These are phyloP conservation scores for Drosophila nr. perissopoda DNA, from an alignment of 2,888 invertebrate species.

Conservation along the genomic window DNA sequence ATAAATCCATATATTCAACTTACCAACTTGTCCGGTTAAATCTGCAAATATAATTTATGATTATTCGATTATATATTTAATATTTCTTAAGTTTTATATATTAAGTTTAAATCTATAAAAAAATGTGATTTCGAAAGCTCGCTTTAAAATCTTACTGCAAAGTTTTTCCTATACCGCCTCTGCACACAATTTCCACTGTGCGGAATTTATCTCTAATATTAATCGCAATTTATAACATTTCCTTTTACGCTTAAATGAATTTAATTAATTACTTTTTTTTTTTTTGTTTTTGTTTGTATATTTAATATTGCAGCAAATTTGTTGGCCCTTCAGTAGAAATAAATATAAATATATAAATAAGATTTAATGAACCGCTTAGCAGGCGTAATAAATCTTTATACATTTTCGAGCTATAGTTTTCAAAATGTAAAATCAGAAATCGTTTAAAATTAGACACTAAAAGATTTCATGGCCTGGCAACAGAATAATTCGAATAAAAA, in stretches of 20 bases:
- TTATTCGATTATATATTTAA: slow-evolving; percentile 4
- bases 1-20: slow-evolving; percentile 10
- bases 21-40: slow-evolving; percentile 47
- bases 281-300: background rate
- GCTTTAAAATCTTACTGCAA: background rate
- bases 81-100: background rate
- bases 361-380: slow-evolving; percentile 16
- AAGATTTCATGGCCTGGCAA: slow-evolving; percentile 1
- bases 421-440: background rate
- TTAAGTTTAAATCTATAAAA: too few relatives aligned
- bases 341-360: slow-evolving; percentile 3
- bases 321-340: slow-evolving; percentile 25
- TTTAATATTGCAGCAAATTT: slow-evolving; percentile 52
- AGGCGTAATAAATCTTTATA: slow-evolving; percentile 19
- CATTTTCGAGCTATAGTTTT: slow-evolving; percentile 1
- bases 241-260: background rate
- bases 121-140: background rate
- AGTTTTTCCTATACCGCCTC: background rate
- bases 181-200: background rate
- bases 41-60: slow-evolving; percentile 39
- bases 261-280: background rate
- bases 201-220: background rate
- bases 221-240: background rate
- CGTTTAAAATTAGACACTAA: slow-evolving; percentile 9
- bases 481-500: slow-evolving; percentile 15